Conservation (phyloP, 2,797 vertebrate species). For the Syncerus caffer region DNA sequence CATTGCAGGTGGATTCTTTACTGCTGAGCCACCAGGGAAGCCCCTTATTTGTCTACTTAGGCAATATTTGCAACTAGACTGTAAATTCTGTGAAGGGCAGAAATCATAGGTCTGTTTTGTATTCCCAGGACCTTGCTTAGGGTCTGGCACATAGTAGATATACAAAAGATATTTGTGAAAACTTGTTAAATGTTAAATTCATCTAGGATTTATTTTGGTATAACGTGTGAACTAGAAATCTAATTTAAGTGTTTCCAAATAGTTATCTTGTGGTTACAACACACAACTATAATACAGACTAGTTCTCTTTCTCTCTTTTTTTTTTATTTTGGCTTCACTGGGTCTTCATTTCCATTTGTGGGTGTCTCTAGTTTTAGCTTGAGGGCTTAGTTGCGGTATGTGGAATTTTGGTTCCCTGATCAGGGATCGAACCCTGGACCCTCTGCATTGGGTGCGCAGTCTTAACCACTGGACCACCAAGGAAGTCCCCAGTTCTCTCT, state of each 20-base stretch:
- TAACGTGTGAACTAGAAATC: background rate
- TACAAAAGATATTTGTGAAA: slow-evolving; percentile 9
- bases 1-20: background rate
- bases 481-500: background rate
- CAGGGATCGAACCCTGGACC: background rate
- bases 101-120: background rate
- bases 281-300: background rate
- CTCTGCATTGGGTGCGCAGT: background rate
- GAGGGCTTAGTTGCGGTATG: background rate
- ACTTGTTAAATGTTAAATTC: slow-evolving; percentile 17
- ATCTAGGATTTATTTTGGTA: slow-evolving; percentile 37
- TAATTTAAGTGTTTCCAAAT: slow-evolving; percentile 20
- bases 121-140: background rate
- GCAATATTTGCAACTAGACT: background rate
- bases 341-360: background rate
- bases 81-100: background rate
- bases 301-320: background rate
- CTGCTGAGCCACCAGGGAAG: background rate
- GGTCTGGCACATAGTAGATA: background rate
- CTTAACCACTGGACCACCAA: background rate
- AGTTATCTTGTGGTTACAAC: background rate
- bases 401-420: background rate
- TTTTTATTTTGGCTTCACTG: background rate
- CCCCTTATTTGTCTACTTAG: background rate
- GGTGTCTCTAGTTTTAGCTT: background rate